Evolutionary conservation across 2,888 invertebrate species (phyloP), one percentile per base, ranked within the genome.

Genomic region (Leptinotarsa tumamoca): DNA sequence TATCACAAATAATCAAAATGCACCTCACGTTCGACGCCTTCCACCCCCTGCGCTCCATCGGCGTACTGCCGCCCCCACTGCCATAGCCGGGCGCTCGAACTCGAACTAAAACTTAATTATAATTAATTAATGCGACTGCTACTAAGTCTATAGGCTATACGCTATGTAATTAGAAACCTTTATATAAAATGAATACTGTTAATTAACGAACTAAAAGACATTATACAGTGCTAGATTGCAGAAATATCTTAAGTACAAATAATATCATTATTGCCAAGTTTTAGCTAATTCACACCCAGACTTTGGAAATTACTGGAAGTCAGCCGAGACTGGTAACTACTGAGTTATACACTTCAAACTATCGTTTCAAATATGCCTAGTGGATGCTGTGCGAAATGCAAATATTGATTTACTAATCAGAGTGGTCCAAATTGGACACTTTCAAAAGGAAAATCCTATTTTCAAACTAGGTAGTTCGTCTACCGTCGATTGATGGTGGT

Each of bases 21-120:
- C 88, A 87, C 87, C 87, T 88, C 88, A 88, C 88, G 87, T 87
- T 79, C 79, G 78, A 75, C 78, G 79, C 79, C 77, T 79, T 75
- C 92, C 89, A 87, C 73, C 54, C 54, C 56, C 61, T 5, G 63
- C 71, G 67, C 76, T 66, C 71, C 74, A 86, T 86, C 86, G 87
- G 89, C 61, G 89, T 58, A 58, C 58, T 58, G 89, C 89, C 88
- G 88, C 89, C 87, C 88, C 88, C 74, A 72, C 68, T 52, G 74
- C 89, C 89, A 88, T 87, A 86, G 86, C 87, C 87, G 86, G 84
- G 84, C 85, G 78, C 84, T 85, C 83, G 80, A 83, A 85, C 85
- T 84, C 84, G 83, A 93, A 93, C 93, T 93, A 92, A 93, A 93
- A 93, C 93, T 93, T 93, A 93, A 93, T 94, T 93, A 93, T 93